Percentiles rank a stretch among this genome's conserved stretches.
Evolutionary conservation across 2,113 vertebrate genomes (phyloP).

Genomic region (Rissa tridactyla): DNA sequence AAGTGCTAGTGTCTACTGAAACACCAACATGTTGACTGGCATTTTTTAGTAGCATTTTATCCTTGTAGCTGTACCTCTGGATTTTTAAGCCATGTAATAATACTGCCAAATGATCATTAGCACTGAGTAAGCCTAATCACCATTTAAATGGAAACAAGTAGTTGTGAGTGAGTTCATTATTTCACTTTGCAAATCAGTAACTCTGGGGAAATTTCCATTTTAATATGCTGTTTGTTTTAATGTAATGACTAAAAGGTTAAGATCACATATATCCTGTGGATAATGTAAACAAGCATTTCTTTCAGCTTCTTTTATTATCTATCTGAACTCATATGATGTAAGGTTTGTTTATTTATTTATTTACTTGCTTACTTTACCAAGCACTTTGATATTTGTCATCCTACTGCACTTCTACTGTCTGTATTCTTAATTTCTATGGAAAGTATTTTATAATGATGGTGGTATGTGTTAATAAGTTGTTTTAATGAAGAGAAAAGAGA

Average conservation of each 20-base stretch:
- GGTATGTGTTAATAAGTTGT: not conserved
- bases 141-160: conserved; percentile 36
- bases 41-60: conserved; percentile 8
- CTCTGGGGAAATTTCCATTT: conserved; percentile 37
- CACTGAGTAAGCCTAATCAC: not conserved
- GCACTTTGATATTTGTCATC: conserved; percentile 5
- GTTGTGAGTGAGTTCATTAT: conserved; percentile 29
- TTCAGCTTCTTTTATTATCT: conserved; percentile 10
- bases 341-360: not conserved
- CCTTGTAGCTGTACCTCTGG: not conserved
- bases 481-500: not conserved
- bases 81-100: conserved; percentile 15
- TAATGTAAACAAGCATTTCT: conserved; percentile 28
- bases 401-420: not conserved
- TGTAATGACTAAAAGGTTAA: not conserved
- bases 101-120: not conserved
- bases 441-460: not conserved
- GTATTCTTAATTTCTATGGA: not conserved
- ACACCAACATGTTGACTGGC: not conserved
- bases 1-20: not conserved
- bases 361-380: not conserved
- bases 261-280: conserved; percentile 1
- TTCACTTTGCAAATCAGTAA: conserved; percentile 50
- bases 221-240: conserved; percentile 27
- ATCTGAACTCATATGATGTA: not conserved